Conservation (phyloP, 1,140 invertebrate genomes). For the honey bee (Apis mellifera) region DNA sequence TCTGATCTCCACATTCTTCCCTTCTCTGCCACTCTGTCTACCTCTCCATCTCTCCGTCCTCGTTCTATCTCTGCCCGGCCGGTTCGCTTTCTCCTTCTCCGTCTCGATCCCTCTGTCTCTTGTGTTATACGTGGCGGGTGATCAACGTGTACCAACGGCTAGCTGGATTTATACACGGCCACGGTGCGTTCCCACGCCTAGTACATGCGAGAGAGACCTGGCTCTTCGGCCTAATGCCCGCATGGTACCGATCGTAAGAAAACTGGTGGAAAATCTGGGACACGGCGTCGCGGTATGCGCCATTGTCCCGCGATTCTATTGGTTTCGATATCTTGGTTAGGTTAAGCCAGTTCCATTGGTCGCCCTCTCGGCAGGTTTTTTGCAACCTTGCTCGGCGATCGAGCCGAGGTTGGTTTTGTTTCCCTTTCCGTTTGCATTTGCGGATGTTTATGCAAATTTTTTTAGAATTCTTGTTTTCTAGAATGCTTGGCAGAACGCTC, state of each 20-base stretch:
- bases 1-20: background rate
- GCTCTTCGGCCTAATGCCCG: constrained; percentile 69
- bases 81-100: background rate
- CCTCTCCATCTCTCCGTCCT: no score
- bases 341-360: background rate
- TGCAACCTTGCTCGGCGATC: background rate
- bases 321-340: constrained; percentile 8
- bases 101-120: constrained; percentile 13
- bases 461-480: no score
- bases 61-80: background rate
- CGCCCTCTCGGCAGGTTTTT: constrained; percentile 8
- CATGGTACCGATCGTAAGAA: constrained; percentile 53
- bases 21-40: background rate
- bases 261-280: constrained; percentile 64
- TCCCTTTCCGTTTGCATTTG: background rate
- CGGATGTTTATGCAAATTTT: background rate
- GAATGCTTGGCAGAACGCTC: no score
- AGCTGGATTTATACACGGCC: constrained; percentile 64
- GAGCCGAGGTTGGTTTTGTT: no score
- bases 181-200: constrained; percentile 69
- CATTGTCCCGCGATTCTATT: constrained; percentile 42
- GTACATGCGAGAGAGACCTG: constrained; percentile 63
- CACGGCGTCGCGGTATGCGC: constrained; percentile 49
- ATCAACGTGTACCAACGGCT: constrained; percentile 27
- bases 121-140: background rate